Evolutionary conservation across 2,888 invertebrate genomes (phyloP).

Genomic region (Acronicta alni): DNA sequence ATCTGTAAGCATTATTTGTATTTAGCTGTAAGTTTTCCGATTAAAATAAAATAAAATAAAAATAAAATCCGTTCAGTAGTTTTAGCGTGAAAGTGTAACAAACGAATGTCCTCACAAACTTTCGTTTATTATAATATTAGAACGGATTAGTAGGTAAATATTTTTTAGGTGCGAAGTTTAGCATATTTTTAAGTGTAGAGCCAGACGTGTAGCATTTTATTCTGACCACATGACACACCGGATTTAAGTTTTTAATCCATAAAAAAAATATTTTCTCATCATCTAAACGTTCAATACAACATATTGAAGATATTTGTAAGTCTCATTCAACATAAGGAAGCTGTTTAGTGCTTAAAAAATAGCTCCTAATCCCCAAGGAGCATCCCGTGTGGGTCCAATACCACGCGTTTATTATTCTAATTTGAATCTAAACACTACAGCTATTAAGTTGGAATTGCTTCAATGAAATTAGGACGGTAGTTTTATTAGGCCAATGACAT

Average conservation of each 20-base stretch:
- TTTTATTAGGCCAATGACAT: conserved; percentile 46
- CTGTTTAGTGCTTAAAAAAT: conserved; percentile 57
- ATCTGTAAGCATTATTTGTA: too few relatives aligned
- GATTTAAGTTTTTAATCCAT: not conserved
- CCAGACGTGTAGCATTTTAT: too few relatives aligned
- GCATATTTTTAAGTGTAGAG: too few relatives aligned
- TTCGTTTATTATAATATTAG: too few relatives aligned
- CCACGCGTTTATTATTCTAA: conserved; percentile 11
- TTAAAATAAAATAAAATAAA: too few relatives aligned
- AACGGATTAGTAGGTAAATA: too few relatives aligned
- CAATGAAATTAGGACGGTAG: conserved; percentile 2
- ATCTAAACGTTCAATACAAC: conserved; percentile 27
- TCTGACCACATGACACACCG: not conserved
- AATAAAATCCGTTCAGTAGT: too few relatives aligned
- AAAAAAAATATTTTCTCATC: conserved; percentile 20
- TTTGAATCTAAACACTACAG: not conserved
- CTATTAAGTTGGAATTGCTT: conserved; percentile 11
- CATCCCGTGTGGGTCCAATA: conserved; percentile 62
- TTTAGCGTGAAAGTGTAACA: too few relatives aligned
- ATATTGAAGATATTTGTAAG: conserved; percentile 58
- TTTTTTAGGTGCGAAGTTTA: too few relatives aligned
- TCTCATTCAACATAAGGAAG: conserved; percentile 55
- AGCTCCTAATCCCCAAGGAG: conserved; percentile 68
- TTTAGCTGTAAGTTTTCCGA: too few relatives aligned
- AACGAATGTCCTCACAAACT: too few relatives aligned